These are phyloP conservation scores for Amphiprion clarkii DNA, from an alignment of 2,797 vertebrate genomes.

Conservation along the genomic window DNA sequence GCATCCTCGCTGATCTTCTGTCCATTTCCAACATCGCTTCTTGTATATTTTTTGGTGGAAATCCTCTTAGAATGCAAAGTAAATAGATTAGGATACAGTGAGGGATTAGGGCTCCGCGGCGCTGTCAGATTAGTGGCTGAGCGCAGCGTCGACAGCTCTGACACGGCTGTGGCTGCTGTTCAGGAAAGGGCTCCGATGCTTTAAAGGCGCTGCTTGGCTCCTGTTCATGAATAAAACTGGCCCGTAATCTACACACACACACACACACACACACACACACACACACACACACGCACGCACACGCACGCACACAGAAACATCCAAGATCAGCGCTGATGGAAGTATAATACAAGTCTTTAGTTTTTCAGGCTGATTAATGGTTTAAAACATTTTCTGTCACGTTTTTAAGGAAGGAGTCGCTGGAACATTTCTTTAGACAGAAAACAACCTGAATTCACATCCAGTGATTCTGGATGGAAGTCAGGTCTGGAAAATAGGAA, in stretches of 20 bases:
- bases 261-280: conserved; percentile 25
- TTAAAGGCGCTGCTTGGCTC: conserved; percentile 82
- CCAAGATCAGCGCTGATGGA: conserved; percentile 66
- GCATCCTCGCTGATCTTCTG: conserved; percentile 85
- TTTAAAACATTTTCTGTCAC: conserved; percentile 55
- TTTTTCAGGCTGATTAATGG: conserved; percentile 72
- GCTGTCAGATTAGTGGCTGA: conserved; percentile 96
- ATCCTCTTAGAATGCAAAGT: conserved; percentile 98
- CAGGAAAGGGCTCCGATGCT: conserved; percentile 83
- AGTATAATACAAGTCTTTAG: conserved; percentile 69
- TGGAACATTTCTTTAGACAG: conserved; percentile 45
- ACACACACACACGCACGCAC: conserved; percentile 42
- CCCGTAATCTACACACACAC: conserved; percentile 82
- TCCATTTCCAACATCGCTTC: conserved; percentile 90
- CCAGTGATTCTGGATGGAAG: conserved; percentile 1
- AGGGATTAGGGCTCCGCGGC: conserved; percentile 94
- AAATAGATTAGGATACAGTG: conserved; percentile 97
- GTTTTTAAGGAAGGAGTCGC: conserved; percentile 39
- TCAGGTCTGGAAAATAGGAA: not conserved
- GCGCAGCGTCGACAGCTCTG: conserved; percentile 91
- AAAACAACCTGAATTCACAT: conserved; percentile 42
- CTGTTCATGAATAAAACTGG: conserved; percentile 86
- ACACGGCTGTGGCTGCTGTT: conserved; percentile 92
- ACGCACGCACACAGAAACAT: conserved; percentile 46
- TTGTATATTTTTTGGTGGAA: conserved; percentile 93